These are phyloP conservation scores for Hippasteria phrygiana DNA, from an alignment of 53 echinoderm and acorn worm genomes.

Conservation along the genomic window DNA sequence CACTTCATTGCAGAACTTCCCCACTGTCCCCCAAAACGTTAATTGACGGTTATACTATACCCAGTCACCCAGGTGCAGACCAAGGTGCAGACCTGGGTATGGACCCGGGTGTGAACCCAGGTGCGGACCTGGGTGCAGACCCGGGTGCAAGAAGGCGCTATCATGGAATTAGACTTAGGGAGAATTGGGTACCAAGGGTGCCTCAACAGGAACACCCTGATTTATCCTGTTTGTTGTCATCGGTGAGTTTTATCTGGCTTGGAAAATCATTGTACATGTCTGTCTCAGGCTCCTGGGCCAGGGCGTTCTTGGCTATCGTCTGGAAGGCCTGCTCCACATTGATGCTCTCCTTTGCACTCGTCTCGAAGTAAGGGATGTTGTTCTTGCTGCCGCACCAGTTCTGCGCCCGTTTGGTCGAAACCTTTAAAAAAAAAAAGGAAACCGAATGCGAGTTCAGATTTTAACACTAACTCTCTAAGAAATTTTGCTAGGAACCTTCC, in stretches of 20 bases:
- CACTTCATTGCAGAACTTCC: not conserved
- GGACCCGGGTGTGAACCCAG: no score
- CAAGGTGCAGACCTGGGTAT: no score
- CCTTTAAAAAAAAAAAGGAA: constrained; percentile 61
- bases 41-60: not conserved
- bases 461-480: not conserved
- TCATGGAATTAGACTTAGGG: constrained; percentile 11
- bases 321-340: constrained; percentile 99
- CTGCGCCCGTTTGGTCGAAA: constrained; percentile 96
- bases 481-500: no score
- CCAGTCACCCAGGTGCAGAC: constrained; percentile 17
- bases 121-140: no score
- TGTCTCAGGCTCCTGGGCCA: constrained; percentile 96
- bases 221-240: constrained; percentile 84
- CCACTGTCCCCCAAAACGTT: not conserved
- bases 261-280: constrained; percentile 96
- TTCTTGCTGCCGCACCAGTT: constrained; percentile 99
- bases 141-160: constrained; percentile 20
- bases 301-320: constrained; percentile 99
- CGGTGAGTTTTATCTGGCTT: constrained; percentile 90
- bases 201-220: constrained; percentile 90
- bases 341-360: constrained; percentile 99
- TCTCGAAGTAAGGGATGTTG: constrained; percentile 99
- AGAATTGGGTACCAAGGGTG: constrained; percentile 15
- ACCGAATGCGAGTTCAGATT: not conserved